A percentile compares a stretch with the other conserved stretches of the same genome.
phyloP scores from a whole-genome alignment of 2,797 vertebrate genomes.

The Acanthurus lineatus region DNA sequence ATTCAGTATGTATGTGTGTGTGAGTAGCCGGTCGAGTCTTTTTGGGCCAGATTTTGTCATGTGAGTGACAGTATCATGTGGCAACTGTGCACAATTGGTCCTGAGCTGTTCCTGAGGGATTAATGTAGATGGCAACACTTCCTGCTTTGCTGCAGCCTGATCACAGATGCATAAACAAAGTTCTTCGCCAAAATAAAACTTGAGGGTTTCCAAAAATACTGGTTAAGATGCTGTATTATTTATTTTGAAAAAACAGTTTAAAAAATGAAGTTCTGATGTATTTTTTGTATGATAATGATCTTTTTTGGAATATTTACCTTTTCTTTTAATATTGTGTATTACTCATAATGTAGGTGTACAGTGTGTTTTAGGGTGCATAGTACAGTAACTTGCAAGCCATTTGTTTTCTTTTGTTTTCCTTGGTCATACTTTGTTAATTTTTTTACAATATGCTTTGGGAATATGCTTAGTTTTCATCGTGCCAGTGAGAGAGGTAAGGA shows the following conservation, averaged over 20 bases:
- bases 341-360: background rate
- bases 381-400: background rate
- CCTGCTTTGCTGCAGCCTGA: background rate
- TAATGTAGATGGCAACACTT: background rate
- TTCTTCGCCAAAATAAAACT: conserved; percentile 9
- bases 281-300: background rate
- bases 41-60: background rate
- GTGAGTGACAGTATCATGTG: background rate
- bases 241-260: too few species aligned
- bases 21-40: background rate
- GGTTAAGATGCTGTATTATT: too few species aligned
- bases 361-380: background rate
- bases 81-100: background rate
- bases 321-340: background rate
- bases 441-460: background rate
- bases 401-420: background rate
- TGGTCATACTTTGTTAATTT: background rate
- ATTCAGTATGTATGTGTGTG: background rate
- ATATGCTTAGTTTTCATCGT: background rate
- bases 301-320: background rate
- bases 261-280: too few species aligned
- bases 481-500: background rate
- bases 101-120: background rate
- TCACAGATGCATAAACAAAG: background rate
- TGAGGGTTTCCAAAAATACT: background rate